Percentiles rank a stretch among this genome's conserved stretches.
phyloP scores from a whole-genome alignment of 2,113 vertebrate species.

The Hippolais icterina region DNA sequence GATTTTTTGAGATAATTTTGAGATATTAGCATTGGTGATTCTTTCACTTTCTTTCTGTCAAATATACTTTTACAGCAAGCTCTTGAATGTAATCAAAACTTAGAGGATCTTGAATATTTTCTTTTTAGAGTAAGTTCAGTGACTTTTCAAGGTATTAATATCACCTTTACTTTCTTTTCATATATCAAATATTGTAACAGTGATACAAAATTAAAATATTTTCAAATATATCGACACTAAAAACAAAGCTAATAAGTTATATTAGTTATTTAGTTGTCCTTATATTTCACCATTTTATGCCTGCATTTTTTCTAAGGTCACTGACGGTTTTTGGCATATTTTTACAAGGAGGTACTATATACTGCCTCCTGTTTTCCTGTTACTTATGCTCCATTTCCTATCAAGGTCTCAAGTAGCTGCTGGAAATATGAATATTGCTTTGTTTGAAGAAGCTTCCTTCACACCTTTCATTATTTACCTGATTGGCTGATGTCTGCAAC shows the following conservation, averaged over 20 bases:
- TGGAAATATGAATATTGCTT: background rate
- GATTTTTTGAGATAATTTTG: background rate
- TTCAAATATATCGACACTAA: background rate
- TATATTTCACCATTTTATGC: background rate
- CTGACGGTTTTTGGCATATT: background rate
- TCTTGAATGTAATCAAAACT: background rate
- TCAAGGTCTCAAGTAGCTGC: background rate
- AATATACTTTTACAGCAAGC: background rate
- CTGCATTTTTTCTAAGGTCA: background rate
- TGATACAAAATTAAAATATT: background rate
- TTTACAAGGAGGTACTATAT: background rate
- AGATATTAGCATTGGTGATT: background rate
- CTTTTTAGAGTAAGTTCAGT: background rate
- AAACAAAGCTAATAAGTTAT: background rate
- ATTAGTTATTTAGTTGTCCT: background rate
- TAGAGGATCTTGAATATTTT: background rate
- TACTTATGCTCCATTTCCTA: background rate
- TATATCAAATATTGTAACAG: background rate
- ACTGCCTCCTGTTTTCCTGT: background rate
- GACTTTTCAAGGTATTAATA: background rate
- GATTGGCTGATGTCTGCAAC: background rate
- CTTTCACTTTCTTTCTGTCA: background rate
- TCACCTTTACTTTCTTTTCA: background rate
- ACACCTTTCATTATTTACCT: background rate
- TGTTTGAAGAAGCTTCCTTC: slow-evolving; percentile 3